A percentile compares a stretch with the other conserved stretches of the same genome.
Evolutionary conservation across 2,888 invertebrate genomes (phyloP).

Genomic region (Rhagonycha fulva): DNA sequence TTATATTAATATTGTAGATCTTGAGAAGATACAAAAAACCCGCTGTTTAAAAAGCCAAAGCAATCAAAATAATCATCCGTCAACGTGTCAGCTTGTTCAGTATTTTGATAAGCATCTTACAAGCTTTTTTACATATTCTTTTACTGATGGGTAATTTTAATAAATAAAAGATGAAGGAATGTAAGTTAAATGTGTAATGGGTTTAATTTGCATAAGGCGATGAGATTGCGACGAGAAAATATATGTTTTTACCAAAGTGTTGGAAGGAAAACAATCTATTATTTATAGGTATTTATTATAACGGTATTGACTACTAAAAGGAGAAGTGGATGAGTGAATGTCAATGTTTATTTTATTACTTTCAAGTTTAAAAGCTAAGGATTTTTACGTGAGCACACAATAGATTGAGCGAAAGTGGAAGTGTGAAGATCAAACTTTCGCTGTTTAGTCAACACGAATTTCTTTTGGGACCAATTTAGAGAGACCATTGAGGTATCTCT

Average conservation of each 20-base stretch:
- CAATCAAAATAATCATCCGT: constrained; percentile 39
- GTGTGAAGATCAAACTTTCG: not conserved
- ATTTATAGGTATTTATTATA: not conserved
- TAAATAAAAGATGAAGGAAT: constrained; percentile 18
- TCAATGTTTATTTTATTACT: not conserved
- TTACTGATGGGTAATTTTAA: constrained; percentile 11
- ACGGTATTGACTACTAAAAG: not conserved
- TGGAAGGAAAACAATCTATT: not conserved
- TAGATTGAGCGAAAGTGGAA: not conserved
- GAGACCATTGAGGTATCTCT: not conserved
- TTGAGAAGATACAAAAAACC: constrained; percentile 7
- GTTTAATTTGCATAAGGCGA: constrained; percentile 9
- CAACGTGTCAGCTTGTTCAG: constrained; percentile 42
- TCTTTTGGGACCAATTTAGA: not conserved
- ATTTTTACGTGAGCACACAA: not conserved
- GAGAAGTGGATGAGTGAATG: not conserved
- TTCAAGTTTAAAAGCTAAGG: not conserved
- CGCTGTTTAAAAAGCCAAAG: constrained; percentile 25
- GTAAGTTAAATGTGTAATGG: constrained; percentile 14
- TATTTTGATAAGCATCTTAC: constrained; percentile 39
- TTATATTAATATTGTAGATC: not conserved
- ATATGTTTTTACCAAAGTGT: not conserved
- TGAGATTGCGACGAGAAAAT: not conserved
- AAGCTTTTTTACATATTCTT: constrained; percentile 20
- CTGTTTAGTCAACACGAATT: not conserved